Conservation (phyloP, 2,888 invertebrate species). For the Philaethria dido region DNA sequence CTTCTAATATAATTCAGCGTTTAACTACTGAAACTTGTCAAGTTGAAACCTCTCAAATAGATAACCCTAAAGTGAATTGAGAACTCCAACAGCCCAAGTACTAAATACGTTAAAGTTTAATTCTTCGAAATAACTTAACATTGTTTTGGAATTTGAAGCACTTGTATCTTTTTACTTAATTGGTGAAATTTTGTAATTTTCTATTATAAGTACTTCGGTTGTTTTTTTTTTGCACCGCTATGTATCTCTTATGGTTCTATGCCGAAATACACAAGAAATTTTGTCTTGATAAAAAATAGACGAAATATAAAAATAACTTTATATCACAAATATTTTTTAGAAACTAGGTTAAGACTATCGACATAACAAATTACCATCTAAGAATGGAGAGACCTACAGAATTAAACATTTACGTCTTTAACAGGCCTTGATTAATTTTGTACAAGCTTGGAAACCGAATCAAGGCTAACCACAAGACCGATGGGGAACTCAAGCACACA, state of each 20-base stretch:
- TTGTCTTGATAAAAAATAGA: too few relatives aligned
- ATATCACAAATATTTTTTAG: not conserved
- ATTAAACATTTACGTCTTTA: conserved; percentile 8
- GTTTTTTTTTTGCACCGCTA: too few relatives aligned
- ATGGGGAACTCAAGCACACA: conserved; percentile 26
- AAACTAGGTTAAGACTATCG: not conserved
- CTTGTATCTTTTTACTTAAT: conserved; percentile 2
- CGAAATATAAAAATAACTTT: too few relatives aligned
- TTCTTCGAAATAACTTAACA: conserved; percentile 11
- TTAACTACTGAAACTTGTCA: conserved; percentile 16
- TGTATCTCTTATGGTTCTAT: too few relatives aligned
- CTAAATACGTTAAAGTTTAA: conserved; percentile 22
- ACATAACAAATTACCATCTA: not conserved
- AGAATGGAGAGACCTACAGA: not conserved
- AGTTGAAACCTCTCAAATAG: conserved; percentile 13
- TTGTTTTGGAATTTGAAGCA: not conserved
- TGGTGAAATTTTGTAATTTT: too few relatives aligned
- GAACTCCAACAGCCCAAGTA: conserved; percentile 6
- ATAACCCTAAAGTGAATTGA: conserved; percentile 21
- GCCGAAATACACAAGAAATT: too few relatives aligned
- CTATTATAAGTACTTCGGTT: too few relatives aligned
- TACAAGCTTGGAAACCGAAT: conserved; percentile 11
- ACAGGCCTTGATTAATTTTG: conserved; percentile 18
- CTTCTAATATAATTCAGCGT: conserved; percentile 6
- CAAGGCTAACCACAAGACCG: conserved; percentile 23